phyloP scores from a whole-genome alignment of 2,888 invertebrate genomes.

The Drosophila histrio region DNA sequence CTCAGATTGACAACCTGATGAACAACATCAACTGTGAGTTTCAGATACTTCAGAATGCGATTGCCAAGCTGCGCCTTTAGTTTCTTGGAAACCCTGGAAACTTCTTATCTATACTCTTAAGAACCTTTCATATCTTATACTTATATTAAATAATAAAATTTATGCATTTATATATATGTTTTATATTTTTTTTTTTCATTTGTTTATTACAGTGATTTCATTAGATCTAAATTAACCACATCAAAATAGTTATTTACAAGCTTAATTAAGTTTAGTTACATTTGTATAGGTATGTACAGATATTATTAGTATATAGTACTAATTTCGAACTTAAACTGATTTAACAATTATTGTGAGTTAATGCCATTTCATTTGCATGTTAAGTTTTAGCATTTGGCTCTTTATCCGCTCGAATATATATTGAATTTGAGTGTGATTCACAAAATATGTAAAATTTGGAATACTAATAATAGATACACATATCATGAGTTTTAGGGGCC shows the following conservation, averaged over 20 bases:
- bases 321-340: conserved; percentile 26
- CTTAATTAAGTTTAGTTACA: conserved; percentile 34
- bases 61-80: conserved; percentile 88
- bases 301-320: conserved; percentile 3
- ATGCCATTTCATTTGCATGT: conserved; percentile 12
- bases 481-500: neutral
- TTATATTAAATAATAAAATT: conserved; percentile 23
- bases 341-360: conserved; percentile 35
- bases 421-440: neutral
- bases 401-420: conserved; percentile 24
- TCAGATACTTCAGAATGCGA: conserved; percentile 90
- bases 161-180: neutral
- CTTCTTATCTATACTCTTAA: neutral
- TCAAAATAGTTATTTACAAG: conserved; percentile 21
- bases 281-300: conserved; percentile 67
- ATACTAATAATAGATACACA: neutral
- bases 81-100: neutral
- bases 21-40: conserved; percentile 92
- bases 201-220: conserved; percentile 12
- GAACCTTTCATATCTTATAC: neutral
- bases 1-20: conserved; percentile 93
- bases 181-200: neutral
- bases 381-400: conserved; percentile 42
- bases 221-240: neutral
- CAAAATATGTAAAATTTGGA: conserved; percentile 2